Evolutionary conservation across 2,888 invertebrate genomes (phyloP).

Genomic region (Drosophila longiperda): DNA sequence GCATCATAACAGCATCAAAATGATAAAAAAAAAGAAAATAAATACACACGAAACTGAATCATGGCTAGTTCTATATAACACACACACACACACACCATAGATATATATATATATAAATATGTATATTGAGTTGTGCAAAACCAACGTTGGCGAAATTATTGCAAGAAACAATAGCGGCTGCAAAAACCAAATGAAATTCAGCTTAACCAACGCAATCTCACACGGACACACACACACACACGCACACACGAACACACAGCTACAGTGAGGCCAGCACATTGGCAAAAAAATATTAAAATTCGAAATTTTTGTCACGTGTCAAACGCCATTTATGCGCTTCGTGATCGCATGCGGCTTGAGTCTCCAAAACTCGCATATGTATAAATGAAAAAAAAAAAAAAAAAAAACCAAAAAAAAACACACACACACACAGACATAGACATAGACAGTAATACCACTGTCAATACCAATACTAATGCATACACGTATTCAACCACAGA

Average conservation of each 20-base stretch:
- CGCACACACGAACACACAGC: not conserved
- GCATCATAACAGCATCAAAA: slow-evolving; percentile 17
- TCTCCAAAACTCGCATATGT: slow-evolving; percentile 9
- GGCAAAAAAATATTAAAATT: slow-evolving; percentile 73
- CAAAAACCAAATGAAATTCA: slow-evolving; percentile 72
- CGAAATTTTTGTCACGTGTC: slow-evolving; percentile 78
- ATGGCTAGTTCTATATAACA: slow-evolving; percentile 4
- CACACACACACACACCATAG: not conserved
- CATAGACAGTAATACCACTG: not conserved
- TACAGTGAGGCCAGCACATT: slow-evolving; percentile 29
- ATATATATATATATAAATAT: not conserved
- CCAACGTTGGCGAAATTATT: slow-evolving; percentile 29
- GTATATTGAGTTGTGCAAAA: slow-evolving; percentile 9
- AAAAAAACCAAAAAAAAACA: slow-evolving; percentile 11
- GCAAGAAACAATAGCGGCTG: slow-evolving; percentile 53
- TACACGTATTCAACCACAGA: slow-evolving; percentile 37
- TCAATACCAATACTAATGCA: slow-evolving; percentile 45
- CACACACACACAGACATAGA: not conserved
- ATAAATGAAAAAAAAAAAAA: slow-evolving; percentile 6
- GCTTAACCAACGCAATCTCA: slow-evolving; percentile 50
- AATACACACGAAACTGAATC: not conserved
- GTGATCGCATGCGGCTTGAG: slow-evolving; percentile 70
- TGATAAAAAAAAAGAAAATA: slow-evolving; percentile 16
- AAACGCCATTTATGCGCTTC: slow-evolving; percentile 79
- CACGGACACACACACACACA: slow-evolving; percentile 6